phyloP scores from a whole-genome alignment of 2,797 vertebrate genomes.

The Spinus pinus region DNA sequence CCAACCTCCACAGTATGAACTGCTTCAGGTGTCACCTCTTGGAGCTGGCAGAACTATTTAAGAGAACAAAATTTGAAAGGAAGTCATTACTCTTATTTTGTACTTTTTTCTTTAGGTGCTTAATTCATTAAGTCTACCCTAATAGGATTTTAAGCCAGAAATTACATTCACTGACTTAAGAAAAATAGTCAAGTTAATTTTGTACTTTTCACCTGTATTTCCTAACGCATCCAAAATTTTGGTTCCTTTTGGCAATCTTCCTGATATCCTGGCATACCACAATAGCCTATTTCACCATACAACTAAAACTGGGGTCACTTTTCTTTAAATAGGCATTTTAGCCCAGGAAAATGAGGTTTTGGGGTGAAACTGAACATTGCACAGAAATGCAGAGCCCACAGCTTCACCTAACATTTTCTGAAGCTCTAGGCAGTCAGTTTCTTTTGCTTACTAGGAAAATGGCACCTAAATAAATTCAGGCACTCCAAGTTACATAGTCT shows the following conservation, averaged over 20 bases:
- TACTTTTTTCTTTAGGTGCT: background rate
- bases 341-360: background rate
- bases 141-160: background rate
- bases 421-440: background rate
- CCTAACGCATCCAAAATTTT: background rate
- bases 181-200: background rate
- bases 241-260: background rate
- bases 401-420: background rate
- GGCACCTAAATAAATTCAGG: background rate
- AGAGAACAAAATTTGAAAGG: background rate
- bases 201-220: background rate
- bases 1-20: background rate
- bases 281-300: background rate
- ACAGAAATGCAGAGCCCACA: background rate
- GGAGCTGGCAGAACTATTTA: background rate
- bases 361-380: background rate
- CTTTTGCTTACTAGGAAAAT: background rate
- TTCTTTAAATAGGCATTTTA: background rate
- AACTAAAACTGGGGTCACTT: background rate
- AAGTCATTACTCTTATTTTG: background rate
- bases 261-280: background rate
- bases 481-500: background rate
- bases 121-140: background rate
- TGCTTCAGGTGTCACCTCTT: background rate
- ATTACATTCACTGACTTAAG: background rate